phyloP scores from a whole-genome alignment of 2,888 invertebrate genomes.

The Heliconius cydno region DNA sequence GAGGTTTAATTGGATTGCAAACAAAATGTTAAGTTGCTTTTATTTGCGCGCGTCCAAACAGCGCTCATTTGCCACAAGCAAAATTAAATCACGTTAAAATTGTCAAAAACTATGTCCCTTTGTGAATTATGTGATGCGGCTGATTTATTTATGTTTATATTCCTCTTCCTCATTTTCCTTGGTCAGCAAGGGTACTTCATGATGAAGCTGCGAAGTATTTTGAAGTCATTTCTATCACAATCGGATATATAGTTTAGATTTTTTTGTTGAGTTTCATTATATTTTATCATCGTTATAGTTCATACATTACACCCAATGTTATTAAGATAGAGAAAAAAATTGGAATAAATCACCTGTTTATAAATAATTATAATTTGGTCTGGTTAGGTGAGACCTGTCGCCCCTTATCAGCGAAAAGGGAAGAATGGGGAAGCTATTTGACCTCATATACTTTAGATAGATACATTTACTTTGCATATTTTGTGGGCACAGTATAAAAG shows the following conservation, averaged over 20 bases:
- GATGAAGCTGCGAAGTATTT: not conserved
- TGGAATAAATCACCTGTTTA: too few relatives aligned
- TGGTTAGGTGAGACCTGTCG: not conserved
- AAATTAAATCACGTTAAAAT: conserved; percentile 24
- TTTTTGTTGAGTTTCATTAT: not conserved
- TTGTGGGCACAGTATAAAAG: conserved; percentile 36
- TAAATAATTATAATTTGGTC: not conserved
- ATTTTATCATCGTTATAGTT: not conserved
- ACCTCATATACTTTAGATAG: conserved; percentile 4
- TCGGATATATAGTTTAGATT: not conserved
- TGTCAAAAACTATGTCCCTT: conserved; percentile 25
- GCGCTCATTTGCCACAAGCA: conserved; percentile 22
- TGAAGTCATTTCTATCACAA: too few relatives aligned
- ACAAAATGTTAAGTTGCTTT: conserved; percentile 17
- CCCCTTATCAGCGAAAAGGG: not conserved
- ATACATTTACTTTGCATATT: conserved; percentile 32
- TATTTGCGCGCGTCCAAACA: conserved; percentile 15
- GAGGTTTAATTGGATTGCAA: conserved; percentile 20
- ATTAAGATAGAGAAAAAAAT: not conserved
- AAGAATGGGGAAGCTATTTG: not conserved
- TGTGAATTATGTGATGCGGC: conserved; percentile 1
- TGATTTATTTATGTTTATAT: conserved; percentile 7
- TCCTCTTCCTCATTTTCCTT: not conserved
- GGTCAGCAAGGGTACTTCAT: not conserved
- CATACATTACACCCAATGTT: not conserved